phyloP scores from a whole-genome alignment of 2,797 vertebrate species.

The Pteropus rufus region DNA sequence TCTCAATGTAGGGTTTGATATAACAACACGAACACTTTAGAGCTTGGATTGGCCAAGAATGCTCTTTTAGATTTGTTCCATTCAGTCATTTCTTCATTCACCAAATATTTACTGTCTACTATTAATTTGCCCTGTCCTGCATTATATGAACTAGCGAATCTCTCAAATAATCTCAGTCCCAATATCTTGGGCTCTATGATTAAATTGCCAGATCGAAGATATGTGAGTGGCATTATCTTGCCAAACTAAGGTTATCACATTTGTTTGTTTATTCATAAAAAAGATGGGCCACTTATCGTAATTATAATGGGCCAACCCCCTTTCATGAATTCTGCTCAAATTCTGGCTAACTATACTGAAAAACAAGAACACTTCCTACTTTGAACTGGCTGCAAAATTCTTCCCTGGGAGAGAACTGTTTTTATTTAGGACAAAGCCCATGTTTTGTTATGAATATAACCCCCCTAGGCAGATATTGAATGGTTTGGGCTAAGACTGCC shows the following conservation, averaged over 20 bases:
- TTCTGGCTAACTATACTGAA: neutral
- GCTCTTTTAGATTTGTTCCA: no score
- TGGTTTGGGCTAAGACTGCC: neutral
- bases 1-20: no score
- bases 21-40: no score
- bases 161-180: neutral
- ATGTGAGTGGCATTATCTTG: neutral
- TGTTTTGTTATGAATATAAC: slow-evolving; percentile 38
- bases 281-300: neutral
- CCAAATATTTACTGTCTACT: no score
- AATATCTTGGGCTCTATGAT: neutral
- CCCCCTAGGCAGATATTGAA: neutral
- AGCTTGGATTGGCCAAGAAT: no score
- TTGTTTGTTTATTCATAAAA: neutral
- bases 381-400: neutral
- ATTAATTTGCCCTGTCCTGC: no score
- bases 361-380: neutral
- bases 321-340: neutral
- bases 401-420: slow-evolving; percentile 17
- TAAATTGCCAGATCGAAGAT: neutral
- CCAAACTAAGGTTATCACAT: neutral
- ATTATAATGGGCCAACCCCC: neutral
- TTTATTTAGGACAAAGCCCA: slow-evolving; percentile 42
- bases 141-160: neutral
- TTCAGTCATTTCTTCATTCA: no score